A percentile compares a stretch with the other conserved stretches of the same genome.
Evolutionary conservation across 1,140 invertebrate genomes (phyloP).

Genomic region (Anthonomus grandis): DNA sequence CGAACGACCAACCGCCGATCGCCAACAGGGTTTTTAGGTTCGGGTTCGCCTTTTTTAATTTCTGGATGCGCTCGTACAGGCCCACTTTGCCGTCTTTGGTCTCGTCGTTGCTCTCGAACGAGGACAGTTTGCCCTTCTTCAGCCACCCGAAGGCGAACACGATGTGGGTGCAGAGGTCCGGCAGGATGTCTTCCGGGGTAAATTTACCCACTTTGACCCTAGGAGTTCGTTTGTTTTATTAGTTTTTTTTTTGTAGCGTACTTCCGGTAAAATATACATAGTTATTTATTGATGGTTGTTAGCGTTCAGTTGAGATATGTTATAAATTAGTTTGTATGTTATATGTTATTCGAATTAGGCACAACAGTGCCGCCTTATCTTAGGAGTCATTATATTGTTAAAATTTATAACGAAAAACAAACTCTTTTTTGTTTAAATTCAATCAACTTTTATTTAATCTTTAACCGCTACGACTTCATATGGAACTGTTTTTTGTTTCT

Average conservation of each 20-base stretch:
- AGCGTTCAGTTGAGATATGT: no score
- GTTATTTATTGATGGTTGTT: no score
- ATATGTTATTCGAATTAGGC: no score
- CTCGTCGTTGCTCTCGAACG: slow-evolving; percentile 90
- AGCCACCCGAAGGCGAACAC: slow-evolving; percentile 96
- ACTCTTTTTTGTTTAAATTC: no score
- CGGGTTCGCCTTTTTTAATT: slow-evolving; percentile 83
- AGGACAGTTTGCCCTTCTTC: slow-evolving; percentile 89
- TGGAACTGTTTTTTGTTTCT: no score
- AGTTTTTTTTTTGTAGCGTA: neutral
- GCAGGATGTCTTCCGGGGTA: slow-evolving; percentile 90
- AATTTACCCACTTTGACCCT: slow-evolving; percentile 90
- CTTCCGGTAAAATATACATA: no score
- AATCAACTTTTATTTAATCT: no score
- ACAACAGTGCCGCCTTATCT: no score
- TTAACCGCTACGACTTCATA: no score
- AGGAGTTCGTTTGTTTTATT: neutral
- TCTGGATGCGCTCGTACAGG: slow-evolving; percentile 80
- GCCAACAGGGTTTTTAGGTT: slow-evolving; percentile 86
- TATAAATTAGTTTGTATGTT: no score
- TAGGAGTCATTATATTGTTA: no score
- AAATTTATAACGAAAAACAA: no score
- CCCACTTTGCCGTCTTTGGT: slow-evolving; percentile 89
- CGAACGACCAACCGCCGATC: slow-evolving; percentile 93
- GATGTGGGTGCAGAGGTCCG: slow-evolving; percentile 92